Evolutionary conservation across 1,140 invertebrate genomes (phyloP), one percentile per base, ranked within the genome.

Genomic region (Habropoda laboriosa): DNA sequence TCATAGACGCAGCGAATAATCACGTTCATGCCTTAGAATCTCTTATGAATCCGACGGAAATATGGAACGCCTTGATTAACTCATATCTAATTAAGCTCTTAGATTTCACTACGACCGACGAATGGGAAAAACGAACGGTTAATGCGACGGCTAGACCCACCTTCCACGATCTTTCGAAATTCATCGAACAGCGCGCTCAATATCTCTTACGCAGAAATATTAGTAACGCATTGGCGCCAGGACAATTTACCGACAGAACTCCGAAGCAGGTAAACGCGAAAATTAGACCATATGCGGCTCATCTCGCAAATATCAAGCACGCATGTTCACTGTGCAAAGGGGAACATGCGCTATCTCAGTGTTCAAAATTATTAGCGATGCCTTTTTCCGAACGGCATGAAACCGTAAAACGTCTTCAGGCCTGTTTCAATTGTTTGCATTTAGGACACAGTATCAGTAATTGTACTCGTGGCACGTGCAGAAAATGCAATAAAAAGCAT

Each of bases 1-100:
- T 90, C 30, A 55, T 88, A 10, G 86, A 90, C 55, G 63, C 68
- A 7, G 58, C 84, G 10, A 47, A 40, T 10, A 87, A 86, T 57
- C 86, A 89, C 84, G 35, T 89, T 24, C 57, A 82, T 32, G 77
- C 89, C 6, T 72, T 90, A 67, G 76, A 83, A 40, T 32, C 72
- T 16, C 35, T 82, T 1, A 30, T 27, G 12, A 24, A 45, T 3
- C 60, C 67, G 0, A 38, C 64, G 0, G 64, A 82, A 24, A 2
- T 21, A 0, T 79, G 76, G 64, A 57, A 82, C 27, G 57, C 53
- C 16, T 5, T 82, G 0, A 47, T 82, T 12, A 63, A 8, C 10
- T 10, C 24, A 2, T 18, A 74, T 68, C 38, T 68, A 75, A 38
- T 42, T 75, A 18, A 45, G 68, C 10, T 49, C 10, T 16, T 55